Evolutionary conservation across 1,140 invertebrate genomes (phyloP), one percentile per base, ranked within the genome.

Genomic region (Diachasma alloeum): DNA sequence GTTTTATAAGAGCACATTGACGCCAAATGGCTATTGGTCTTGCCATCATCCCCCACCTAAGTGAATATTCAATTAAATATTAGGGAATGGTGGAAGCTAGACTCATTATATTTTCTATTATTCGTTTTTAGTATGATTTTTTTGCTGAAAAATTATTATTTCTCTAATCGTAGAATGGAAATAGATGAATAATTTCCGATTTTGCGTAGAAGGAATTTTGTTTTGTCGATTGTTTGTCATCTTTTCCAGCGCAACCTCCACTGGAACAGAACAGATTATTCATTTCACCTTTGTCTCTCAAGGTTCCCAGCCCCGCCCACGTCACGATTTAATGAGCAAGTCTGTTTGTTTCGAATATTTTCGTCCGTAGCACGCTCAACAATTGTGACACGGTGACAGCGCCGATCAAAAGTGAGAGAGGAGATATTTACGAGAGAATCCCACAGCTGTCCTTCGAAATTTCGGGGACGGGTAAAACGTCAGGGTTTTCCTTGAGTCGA

Each of bases 201-300:
- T 3, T 31, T 31, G 31, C 6, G 31, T 2, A 6, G 2, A 31
- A 31, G 2, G 31, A 31, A 31, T 31, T 2, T 2, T 2, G 6
- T 31, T 31, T 31, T 31, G 2, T 31, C 31, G 2, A 42, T 6
- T 1, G 10, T 11, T 42, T 11, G 3, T 42, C 9, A 42, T 4
- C 10, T 42, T 42, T 42, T 42, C 39, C 39, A 42, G 39, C 4
- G n/a, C n/a, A 53, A 53, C 2, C 17, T 3, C 44, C 44, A 15
- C 44, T 17, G 17, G 48, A n/a, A 53, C 11, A 46, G 44, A n/a
- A n/a, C 11, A 46, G 44, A 59, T 59, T 59, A 22, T 59, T n/a
- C 15, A 26, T 67, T 56, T 37, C 72, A 74, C 72, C 72, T 56
- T 74, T 74, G 53, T 67, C n/a, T 19, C 59, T 74, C 59, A 67